Conservation (phyloP, 2,113 vertebrate species). For the Prochilodus magdalenae region DNA sequence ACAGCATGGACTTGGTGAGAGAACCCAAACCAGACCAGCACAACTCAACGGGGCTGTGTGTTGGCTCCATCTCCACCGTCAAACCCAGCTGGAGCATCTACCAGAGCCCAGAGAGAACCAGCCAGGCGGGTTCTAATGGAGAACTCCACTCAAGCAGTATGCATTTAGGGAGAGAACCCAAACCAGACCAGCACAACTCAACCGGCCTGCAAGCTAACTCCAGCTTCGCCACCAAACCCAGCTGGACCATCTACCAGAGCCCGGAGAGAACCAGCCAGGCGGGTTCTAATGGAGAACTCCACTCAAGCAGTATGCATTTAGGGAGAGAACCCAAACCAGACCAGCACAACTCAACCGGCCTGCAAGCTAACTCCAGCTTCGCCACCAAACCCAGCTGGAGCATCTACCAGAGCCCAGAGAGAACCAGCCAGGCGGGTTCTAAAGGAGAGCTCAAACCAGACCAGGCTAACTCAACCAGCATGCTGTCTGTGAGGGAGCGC, state of each 20-base stretch:
- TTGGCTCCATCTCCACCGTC: neutral
- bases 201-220: neutral
- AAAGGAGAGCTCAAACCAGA: neutral
- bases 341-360: neutral
- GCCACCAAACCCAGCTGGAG: conserved; percentile 39
- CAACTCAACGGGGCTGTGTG: neutral
- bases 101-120: conserved; percentile 52
- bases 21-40: neutral
- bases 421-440: neutral
- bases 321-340: neutral
- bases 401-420: conserved; percentile 58
- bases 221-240: too few relatives aligned
- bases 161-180: neutral
- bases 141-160: neutral
- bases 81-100: conserved; percentile 52
- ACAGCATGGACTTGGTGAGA: neutral
- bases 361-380: neutral
- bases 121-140: neutral
- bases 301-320: neutral
- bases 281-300: neutral
- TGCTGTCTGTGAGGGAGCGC: neutral
- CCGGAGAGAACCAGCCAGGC: neutral
- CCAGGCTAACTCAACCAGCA: too few relatives aligned
- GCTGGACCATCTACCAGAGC: too few relatives aligned
- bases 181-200: neutral